phyloP scores from a whole-genome alignment of 2,797 vertebrate species.

The Karalla daura region DNA sequence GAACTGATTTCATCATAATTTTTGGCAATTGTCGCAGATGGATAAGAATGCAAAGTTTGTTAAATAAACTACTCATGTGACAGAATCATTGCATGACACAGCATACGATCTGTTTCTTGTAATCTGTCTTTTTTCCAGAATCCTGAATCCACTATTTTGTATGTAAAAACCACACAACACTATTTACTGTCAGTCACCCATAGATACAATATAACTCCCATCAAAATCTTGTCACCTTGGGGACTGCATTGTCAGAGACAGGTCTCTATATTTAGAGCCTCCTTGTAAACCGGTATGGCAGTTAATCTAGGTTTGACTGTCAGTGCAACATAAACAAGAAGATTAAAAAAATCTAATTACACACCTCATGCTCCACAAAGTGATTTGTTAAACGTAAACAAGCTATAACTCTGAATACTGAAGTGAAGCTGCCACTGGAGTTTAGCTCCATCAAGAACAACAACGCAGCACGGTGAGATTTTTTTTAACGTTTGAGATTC shows the following conservation, averaged over 20 bases:
- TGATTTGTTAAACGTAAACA: constrained; percentile 48
- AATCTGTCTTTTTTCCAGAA: not conserved
- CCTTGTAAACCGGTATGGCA: constrained; percentile 36
- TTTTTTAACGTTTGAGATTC: constrained; percentile 10
- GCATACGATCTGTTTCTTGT: not conserved
- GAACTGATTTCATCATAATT: not conserved
- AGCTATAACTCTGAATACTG: constrained; percentile 34
- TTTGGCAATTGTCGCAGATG: not conserved
- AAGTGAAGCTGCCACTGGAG: constrained; percentile 26
- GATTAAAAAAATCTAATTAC: constrained; percentile 59
- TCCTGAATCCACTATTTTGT: not conserved
- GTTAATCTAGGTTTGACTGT: constrained; percentile 53
- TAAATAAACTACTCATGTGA: not conserved
- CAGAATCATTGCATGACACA: constrained; percentile 5
- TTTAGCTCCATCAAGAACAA: constrained; percentile 2
- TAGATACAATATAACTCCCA: constrained; percentile 10
- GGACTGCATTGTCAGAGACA: constrained; percentile 31
- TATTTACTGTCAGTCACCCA: constrained; percentile 37
- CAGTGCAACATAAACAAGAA: constrained; percentile 37
- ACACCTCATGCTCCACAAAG: constrained; percentile 37
- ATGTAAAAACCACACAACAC: constrained; percentile 16
- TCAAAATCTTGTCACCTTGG: constrained; percentile 32
- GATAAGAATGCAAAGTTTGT: not conserved
- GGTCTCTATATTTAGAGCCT: constrained; percentile 32
- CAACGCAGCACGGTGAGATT: constrained; percentile 2